phyloP scores from a whole-genome alignment of 2,888 invertebrate species.

The Orthosia cruda region DNA sequence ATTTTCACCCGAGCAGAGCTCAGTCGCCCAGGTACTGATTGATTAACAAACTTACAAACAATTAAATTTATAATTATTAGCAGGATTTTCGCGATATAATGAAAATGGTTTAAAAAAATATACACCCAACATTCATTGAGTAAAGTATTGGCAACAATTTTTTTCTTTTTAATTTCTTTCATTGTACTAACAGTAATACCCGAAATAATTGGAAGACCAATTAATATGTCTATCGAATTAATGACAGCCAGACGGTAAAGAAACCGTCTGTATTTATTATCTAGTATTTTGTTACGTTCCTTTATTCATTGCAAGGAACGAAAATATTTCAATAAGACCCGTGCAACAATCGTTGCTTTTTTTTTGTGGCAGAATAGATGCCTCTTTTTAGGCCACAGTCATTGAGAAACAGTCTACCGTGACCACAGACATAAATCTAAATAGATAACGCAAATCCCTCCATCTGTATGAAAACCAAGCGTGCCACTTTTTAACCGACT shows the following conservation, averaged over 20 bases:
- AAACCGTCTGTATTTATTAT: slow-evolving; percentile 21
- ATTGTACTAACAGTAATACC: slow-evolving; percentile 1
- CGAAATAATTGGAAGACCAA: slow-evolving; percentile 26
- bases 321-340: slow-evolving; percentile 43
- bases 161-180: not conserved
- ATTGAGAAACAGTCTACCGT: slow-evolving; percentile 47
- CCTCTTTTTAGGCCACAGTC: slow-evolving; percentile 25
- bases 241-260: slow-evolving; percentile 34
- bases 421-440: too few relatives aligned
- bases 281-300: slow-evolving; percentile 11
- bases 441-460: too few relatives aligned
- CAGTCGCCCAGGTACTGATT: too few relatives aligned
- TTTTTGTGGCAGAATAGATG: slow-evolving; percentile 15
- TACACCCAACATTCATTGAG: not conserved
- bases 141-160: not conserved
- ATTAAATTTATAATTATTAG: not conserved
- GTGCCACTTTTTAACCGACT: too few relatives aligned
- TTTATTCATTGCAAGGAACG: not conserved
- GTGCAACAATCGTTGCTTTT: slow-evolving; percentile 19
- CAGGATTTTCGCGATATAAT: not conserved
- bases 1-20: too few relatives aligned
- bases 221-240: slow-evolving; percentile 40
- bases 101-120: not conserved
- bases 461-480: too few relatives aligned
- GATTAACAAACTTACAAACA: not conserved